Evolutionary conservation across 2,113 vertebrate species (phyloP).

Genomic region (Catharus fuscescens): DNA sequence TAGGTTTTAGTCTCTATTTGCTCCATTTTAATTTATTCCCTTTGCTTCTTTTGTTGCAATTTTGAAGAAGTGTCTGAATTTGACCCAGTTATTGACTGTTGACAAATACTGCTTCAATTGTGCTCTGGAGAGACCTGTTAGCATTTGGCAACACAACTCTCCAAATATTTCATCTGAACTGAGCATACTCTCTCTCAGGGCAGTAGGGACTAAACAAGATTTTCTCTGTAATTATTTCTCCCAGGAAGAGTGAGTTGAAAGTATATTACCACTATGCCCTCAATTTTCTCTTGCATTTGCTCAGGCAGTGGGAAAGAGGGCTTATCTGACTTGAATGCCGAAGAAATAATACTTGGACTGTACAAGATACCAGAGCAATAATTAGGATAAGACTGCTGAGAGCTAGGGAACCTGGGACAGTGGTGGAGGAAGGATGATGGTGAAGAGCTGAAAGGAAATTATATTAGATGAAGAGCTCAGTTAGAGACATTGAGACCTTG

Average conservation of each 20-base stretch:
- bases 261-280: not conserved
- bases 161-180: conserved; percentile 12
- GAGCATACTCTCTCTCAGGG: not conserved
- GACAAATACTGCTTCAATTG: not conserved
- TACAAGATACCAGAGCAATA: not conserved
- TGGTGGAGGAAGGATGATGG: not conserved
- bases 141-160: not conserved
- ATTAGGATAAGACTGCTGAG: not conserved
- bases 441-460: not conserved
- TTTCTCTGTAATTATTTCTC: conserved; percentile 35
- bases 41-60: not conserved
- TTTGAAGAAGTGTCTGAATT: not conserved
- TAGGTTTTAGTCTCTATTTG: not conserved
- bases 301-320: not conserved
- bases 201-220: not conserved
- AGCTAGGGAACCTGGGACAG: not conserved
- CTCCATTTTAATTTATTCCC: not conserved
- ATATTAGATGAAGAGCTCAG: not conserved
- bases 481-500: not conserved
- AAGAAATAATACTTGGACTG: not conserved
- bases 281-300: conserved; percentile 6
- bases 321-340: not conserved
- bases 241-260: not conserved
- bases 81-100: conserved; percentile 26
- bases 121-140: not conserved